Evolutionary conservation across 2,113 vertebrate genomes (phyloP), one percentile per base, ranked within the genome.

Genomic region (Prunella fulvescens): DNA sequence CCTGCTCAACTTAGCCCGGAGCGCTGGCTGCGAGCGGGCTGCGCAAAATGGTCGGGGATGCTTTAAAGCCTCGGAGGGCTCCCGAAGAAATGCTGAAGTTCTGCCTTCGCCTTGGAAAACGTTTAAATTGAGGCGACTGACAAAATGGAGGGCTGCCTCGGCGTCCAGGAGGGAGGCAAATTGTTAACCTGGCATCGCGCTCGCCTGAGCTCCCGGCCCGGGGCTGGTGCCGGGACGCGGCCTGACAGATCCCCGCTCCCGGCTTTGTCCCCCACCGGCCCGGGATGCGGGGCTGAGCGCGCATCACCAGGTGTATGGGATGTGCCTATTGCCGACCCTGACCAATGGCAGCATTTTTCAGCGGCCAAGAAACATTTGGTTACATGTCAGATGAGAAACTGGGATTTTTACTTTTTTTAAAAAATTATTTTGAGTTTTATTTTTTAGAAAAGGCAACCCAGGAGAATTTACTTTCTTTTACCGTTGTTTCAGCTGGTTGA

Each of bases 121-220:
- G 39, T 72, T 86, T 79, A 92, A 95, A 94, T 91, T 77, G 90
- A 86, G 71, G 67, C 71, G 29, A 88, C 8, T 87, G 92, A 96
- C 95, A 96, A 96, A 96, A 96, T 96, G 93, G 95, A 96, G 96
- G 96, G 93, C 82, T 90, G 88, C 84, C 13, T 67, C 3, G 58
- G 80, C 87, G 69, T 28, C 91, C 67, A 33, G 81, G 69, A 66
- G 61, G 0, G 29, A 83, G 50, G 90, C 65, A 54, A 62, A 50
- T 78, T 56, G 88, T 80, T 81, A 90, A 91, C 90, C 92, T 91
- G 92, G 81, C 47, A 4, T 33, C 28, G 92, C 15, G 25, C 22
- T 78, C 18, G 9, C 4, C 4, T 7, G 12, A 39, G 25, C 80
- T 29, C 3, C 0, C 14, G 20, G 10, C 10, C 54, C 69, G 6